phyloP scores from a whole-genome alignment of 2,797 vertebrate genomes.

The Pagetopsis macropterus region DNA sequence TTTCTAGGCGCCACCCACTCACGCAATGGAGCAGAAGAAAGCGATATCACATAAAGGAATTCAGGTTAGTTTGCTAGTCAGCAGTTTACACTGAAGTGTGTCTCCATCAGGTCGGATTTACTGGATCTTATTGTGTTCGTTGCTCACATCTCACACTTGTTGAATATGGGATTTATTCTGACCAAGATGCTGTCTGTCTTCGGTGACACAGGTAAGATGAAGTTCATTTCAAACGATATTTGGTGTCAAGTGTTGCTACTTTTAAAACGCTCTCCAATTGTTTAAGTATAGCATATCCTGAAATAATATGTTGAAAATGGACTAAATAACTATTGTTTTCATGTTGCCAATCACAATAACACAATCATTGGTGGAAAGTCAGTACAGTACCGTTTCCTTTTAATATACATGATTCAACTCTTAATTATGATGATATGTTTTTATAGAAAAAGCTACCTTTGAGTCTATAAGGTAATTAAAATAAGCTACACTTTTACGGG shows the following conservation, averaged over 20 bases:
- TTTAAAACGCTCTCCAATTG: neutral
- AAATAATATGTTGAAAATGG: neutral
- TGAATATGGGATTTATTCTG: constrained; percentile 81
- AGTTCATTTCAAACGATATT: neutral
- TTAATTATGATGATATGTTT: too few species aligned
- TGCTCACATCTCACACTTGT: constrained; percentile 11
- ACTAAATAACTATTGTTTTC: neutral
- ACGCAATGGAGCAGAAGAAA: neutral
- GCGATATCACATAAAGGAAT: neutral
- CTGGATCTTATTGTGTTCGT: neutral
- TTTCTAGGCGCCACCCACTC: constrained; percentile 39
- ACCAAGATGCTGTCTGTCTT: constrained; percentile 86
- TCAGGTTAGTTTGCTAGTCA: constrained; percentile 12
- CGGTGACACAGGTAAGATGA: constrained; percentile 79
- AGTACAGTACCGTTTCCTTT: too few species aligned
- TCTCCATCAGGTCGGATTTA: neutral
- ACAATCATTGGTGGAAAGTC: too few species aligned
- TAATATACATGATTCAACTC: too few species aligned
- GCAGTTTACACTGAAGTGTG: constrained; percentile 8
- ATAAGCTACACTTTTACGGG: too few species aligned
- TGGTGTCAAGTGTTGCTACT: neutral
- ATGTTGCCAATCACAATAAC: neutral
- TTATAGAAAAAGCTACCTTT: too few species aligned
- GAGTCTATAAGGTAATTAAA: too few species aligned
- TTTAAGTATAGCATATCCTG: fast-evolving